Conservation (phyloP, 1,140 invertebrate species). For the Adoxophyes honmai region DNA sequence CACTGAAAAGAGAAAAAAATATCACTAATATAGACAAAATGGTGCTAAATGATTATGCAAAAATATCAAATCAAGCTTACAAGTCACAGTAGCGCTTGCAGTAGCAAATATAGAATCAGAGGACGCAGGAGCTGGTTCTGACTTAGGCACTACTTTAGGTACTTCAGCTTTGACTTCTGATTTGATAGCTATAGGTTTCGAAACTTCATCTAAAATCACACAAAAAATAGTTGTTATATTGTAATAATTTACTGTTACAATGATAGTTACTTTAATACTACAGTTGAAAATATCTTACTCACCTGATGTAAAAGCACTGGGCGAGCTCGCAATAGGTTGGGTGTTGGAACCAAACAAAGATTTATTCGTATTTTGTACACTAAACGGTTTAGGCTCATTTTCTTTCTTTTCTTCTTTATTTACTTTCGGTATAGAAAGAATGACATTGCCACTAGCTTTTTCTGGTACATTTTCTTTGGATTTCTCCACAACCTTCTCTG, state of each 20-base stretch:
- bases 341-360: slow-evolving; percentile 8
- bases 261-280: neutral
- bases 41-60: too few relatives aligned
- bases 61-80: slow-evolving; percentile 18
- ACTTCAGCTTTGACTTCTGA: slow-evolving; percentile 27
- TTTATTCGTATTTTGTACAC: slow-evolving; percentile 28
- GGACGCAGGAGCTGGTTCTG: slow-evolving; percentile 3
- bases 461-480: slow-evolving; percentile 41
- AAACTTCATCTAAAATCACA: slow-evolving; percentile 30
- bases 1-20: slow-evolving; percentile 25
- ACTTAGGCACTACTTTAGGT: slow-evolving; percentile 25
- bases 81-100: slow-evolving; percentile 24
- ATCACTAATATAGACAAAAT: neutral
- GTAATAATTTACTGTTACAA: too few relatives aligned
- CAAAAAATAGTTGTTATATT: neutral
- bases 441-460: slow-evolving; percentile 23
- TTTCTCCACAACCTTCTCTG: slow-evolving; percentile 24
- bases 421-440: slow-evolving; percentile 20
- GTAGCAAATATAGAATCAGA: neutral
- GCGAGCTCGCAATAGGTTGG: slow-evolving; percentile 22
- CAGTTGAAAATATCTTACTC: neutral
- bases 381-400: slow-evolving; percentile 34
- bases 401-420: slow-evolving; percentile 27
- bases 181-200: slow-evolving; percentile 30
- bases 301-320: neutral